Percentiles rank a stretch among this genome's conserved stretches.
Evolutionary conservation across 64 coral and sea anemone genomes (phyloP).

Genomic region (Stylophora pistillata): DNA sequence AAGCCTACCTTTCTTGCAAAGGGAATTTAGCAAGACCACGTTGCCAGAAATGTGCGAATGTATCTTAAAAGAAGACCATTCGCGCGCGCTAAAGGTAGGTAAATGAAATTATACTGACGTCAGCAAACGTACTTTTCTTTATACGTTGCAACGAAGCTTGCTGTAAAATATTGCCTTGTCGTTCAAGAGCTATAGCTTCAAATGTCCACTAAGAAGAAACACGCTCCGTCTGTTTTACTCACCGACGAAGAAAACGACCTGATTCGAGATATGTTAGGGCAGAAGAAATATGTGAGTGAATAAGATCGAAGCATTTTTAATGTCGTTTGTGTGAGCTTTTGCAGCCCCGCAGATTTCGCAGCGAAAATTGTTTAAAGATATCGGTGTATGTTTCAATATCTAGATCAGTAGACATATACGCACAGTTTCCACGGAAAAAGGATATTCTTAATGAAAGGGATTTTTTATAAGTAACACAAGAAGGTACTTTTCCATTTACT

Average conservation of each 20-base stretch:
- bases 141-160: neutral
- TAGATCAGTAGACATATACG: no score
- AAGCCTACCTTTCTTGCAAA: no score
- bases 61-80: neutral
- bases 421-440: no score
- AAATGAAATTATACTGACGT: slow-evolving; percentile 3
- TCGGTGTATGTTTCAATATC: no score
- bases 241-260: slow-evolving; percentile 70
- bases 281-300: slow-evolving; percentile 71
- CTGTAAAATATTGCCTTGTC: neutral
- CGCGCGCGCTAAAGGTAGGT: neutral
- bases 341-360: no score
- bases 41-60: no score
- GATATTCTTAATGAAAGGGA: no score
- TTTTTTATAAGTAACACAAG: no score
- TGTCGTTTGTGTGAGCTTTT: no score
- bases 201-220: slow-evolving; percentile 60
- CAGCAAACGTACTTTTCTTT: neutral
- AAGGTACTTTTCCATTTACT: no score
- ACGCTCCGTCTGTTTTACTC: slow-evolving; percentile 61
- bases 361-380: no score
- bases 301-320: neutral
- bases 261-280: slow-evolving; percentile 55
- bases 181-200: neutral
- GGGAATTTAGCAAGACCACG: no score